A percentile compares a stretch with the other conserved stretches of the same genome.
phyloP scores from a whole-genome alignment of 23 tunicate species.

The Ciona savignyi region DNA sequence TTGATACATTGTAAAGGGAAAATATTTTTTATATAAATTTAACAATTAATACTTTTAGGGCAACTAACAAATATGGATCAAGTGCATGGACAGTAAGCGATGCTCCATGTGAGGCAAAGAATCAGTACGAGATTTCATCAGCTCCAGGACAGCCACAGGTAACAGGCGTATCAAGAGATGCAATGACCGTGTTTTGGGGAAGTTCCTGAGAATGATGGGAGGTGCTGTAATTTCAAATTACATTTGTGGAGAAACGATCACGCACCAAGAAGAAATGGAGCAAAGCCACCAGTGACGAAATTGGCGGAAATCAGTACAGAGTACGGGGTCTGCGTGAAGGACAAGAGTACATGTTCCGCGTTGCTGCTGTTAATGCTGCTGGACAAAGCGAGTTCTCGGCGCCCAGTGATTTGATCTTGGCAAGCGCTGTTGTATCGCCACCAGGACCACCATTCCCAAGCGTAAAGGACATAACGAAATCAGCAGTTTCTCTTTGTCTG shows the following conservation, averaged over 20 bases:
- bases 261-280: conserved; percentile 83
- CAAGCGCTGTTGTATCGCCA: conserved; percentile 62
- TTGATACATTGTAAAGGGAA: neutral
- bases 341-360: conserved; percentile 82
- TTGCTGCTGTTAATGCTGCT: conserved; percentile 90
- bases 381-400: conserved; percentile 65
- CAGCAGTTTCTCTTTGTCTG: conserved; percentile 27
- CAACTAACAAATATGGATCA: conserved; percentile 74
- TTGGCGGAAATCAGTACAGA: conserved; percentile 75
- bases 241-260: conserved; percentile 64
- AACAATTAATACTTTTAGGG: conserved; percentile 25
- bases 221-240: neutral
- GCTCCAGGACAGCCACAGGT: conserved; percentile 68
- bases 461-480: conserved; percentile 62
- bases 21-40: neutral
- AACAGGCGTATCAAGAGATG: conserved; percentile 57
- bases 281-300: conserved; percentile 50
- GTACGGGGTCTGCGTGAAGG: conserved; percentile 86
- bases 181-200: conserved; percentile 80
- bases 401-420: conserved; percentile 52
- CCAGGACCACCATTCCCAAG: conserved; percentile 58
- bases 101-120: conserved; percentile 53
- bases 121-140: conserved; percentile 61
- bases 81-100: conserved; percentile 67
- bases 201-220: conserved; percentile 74